phyloP scores from a whole-genome alignment of 2,888 invertebrate species.

The Andrena haemorrhoa region DNA sequence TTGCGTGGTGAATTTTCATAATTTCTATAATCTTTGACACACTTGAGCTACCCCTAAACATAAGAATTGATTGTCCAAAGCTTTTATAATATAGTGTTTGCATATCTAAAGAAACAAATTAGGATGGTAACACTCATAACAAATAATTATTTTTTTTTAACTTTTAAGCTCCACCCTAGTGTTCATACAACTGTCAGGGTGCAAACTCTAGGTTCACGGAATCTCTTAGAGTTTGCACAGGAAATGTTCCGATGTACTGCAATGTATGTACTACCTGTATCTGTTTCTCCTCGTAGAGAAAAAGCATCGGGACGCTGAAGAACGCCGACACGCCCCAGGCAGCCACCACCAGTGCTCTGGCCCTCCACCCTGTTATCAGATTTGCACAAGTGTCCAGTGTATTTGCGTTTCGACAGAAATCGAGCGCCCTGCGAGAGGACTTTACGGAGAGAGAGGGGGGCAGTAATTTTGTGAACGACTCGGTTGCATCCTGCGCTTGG shows the following conservation, averaged over 20 bases:
- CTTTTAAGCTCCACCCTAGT: no score
- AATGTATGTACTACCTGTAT: slow-evolving; percentile 86
- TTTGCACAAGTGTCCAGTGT: not conserved
- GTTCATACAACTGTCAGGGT: no score
- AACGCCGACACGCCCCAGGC: slow-evolving; percentile 94
- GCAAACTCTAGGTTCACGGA: no score
- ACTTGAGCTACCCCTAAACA: no score
- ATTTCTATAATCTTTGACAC: no score
- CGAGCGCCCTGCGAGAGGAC: not conserved
- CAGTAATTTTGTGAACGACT: slow-evolving; percentile 5
- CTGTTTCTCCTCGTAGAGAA: slow-evolving; percentile 92
- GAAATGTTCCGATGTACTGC: not conserved
- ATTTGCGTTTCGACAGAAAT: not conserved
- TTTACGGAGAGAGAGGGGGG: not conserved
- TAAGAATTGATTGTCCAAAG: no score
- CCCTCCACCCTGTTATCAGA: slow-evolving; percentile 90
- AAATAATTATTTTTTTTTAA: no score
- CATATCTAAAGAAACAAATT: no score
- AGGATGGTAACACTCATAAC: no score
- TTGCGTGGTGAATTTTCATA: no score
- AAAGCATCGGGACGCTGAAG: slow-evolving; percentile 93
- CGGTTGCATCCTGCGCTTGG: not conserved
- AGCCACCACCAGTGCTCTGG: slow-evolving; percentile 90
- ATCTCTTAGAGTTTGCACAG: not conserved
- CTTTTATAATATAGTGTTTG: no score